phyloP scores from a whole-genome alignment of 2,113 vertebrate genomes.

The Canis aureus region DNA sequence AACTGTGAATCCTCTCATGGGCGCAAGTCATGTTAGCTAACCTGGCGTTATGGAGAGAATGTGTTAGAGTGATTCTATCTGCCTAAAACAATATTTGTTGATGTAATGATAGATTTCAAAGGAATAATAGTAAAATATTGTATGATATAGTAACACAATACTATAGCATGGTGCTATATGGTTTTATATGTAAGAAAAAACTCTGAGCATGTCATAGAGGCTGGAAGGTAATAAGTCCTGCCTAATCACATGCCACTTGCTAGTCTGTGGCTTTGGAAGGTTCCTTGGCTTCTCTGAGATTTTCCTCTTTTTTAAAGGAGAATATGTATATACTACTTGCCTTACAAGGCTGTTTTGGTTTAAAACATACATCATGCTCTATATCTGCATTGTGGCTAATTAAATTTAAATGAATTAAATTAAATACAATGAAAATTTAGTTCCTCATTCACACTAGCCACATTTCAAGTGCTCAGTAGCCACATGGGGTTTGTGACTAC shows the following conservation, averaged over 20 bases:
- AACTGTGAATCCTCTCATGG: background rate
- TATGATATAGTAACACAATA: background rate
- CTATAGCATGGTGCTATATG: accelerated
- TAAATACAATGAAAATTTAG: background rate
- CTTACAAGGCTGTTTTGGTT: background rate
- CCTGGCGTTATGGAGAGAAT: constrained; percentile 28
- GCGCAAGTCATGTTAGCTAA: background rate
- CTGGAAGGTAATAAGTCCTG: background rate
- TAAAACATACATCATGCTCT: background rate
- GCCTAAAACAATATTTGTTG: background rate
- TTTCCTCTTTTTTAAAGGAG: background rate
- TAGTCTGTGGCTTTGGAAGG: background rate
- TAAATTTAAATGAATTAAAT: constrained; percentile 25
- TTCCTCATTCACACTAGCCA: background rate
- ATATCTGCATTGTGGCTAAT: background rate
- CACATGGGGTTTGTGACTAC: background rate
- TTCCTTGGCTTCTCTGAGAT: background rate
- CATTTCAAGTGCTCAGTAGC: background rate
- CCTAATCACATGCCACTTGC: background rate
- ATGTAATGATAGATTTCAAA: background rate
- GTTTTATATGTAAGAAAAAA: background rate
- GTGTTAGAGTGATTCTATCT: background rate
- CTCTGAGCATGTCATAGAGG: background rate
- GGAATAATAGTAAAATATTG: background rate
- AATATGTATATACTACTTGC: background rate